Conservation (phyloP, 2,113 vertebrate genomes). For the Hystrix cristata region DNA sequence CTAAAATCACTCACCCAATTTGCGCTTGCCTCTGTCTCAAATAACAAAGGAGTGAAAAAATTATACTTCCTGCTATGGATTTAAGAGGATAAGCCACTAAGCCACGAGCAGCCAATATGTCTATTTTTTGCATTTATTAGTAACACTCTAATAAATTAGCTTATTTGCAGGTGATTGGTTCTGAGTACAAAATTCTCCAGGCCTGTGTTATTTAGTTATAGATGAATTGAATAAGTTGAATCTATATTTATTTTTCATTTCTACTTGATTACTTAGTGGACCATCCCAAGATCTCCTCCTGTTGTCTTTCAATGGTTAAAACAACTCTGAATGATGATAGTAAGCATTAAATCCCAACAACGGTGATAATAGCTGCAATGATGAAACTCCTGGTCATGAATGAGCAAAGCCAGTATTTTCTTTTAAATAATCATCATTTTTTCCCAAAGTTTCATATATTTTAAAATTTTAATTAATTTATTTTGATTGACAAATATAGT, state of each 20-base stretch:
- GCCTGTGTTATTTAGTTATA: not conserved
- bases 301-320: not conserved
- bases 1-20: not conserved
- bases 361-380: not conserved
- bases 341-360: not conserved
- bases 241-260: not conserved
- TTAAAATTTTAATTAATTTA: not conserved
- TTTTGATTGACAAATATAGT: not conserved
- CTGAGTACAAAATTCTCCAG: not conserved
- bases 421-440: not conserved
- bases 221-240: not conserved
- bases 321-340: not conserved
- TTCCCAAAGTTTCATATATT: not conserved
- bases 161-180: not conserved
- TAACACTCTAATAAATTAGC: not conserved
- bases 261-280: not conserved
- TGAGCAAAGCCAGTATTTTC: not conserved
- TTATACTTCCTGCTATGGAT: not conserved
- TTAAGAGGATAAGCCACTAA: not conserved
- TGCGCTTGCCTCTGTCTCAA: rapidly evolving
- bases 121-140: not conserved
- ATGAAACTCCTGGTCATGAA: not conserved
- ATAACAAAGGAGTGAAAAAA: not conserved
- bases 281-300: not conserved
- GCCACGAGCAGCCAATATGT: not conserved